Base-by-base conservation (phyloP, 2,113 vertebrate species). In the Columba janthina region DNA sequence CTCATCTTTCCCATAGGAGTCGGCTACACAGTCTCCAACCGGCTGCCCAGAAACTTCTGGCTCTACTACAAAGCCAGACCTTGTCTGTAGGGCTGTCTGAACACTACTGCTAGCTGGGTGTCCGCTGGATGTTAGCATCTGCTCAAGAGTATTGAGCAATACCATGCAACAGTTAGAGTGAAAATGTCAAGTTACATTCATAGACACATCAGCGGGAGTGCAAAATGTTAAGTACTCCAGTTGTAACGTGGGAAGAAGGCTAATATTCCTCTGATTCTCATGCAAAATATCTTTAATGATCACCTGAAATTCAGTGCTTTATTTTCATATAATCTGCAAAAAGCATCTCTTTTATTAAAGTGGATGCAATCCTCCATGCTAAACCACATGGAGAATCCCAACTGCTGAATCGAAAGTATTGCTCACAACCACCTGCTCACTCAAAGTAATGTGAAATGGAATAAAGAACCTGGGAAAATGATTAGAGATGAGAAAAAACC, bases 101-200 rank as follows among this genome's bases (percentile, higher is more conserved):
- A 94, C 95, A 96, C 95, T 94, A 95, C 96, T 97, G 93, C 91
- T 96, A 92, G 80, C 61, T 96, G 86, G 61, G 94, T 75, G 61
- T 69, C 94, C 48, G 36, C 89, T 90, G 91, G 67, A 80, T 22
- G 3, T 66, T 86, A 93, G 96, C 94, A 96, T 94, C 91, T 97
- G 94, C 73, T 86, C 73, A 66, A 50, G 64, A 88, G 34, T 93
- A 96, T 94, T 96, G 93, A 95, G 96, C 89, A 97, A 97, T 78
- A 96, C 18, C 71, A n/a, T 67, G 58, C 51, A 93, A 74, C 72
- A 77, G 26, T 86, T 85, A 71, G 71, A 90, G 93, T 88, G 85
- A 95, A 94, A 96, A 96, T 91, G 84, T 81, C 89, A 94, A 95
- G 82, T 89, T 87, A 32, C 34, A 42, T 78, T 65, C 93, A 82